Percentiles rank a stretch among this genome's conserved stretches.
Conservation (phyloP, 2,888 invertebrate species). For the Microchrysa polita region DNA sequence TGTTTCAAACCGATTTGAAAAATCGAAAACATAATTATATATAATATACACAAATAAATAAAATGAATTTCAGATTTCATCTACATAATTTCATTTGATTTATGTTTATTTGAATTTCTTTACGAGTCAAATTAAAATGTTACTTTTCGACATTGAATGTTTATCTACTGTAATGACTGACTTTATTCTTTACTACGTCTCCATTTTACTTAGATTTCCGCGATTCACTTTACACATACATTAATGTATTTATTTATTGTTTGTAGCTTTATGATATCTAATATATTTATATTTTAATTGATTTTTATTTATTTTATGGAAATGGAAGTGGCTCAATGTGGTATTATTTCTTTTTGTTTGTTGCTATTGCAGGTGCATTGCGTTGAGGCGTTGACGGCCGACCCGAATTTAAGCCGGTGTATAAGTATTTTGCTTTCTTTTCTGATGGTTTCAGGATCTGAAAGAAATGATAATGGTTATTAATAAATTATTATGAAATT, state of each 20-base stretch:
- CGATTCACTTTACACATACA: too few relatives aligned
- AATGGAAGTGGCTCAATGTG: constrained; percentile 31
- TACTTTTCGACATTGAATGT: too few relatives aligned
- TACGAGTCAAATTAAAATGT: too few relatives aligned
- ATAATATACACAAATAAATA: constrained; percentile 9
- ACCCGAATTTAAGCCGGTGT: constrained; percentile 86
- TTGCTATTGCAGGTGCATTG: constrained; percentile 69
- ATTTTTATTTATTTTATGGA: constrained; percentile 27
- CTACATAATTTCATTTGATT: too few relatives aligned
- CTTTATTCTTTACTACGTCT: too few relatives aligned
- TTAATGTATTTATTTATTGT: background rate
- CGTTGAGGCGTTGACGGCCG: constrained; percentile 87
- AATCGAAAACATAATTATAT: background rate
- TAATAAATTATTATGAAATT: too few relatives aligned
- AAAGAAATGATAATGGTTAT: too few relatives aligned
- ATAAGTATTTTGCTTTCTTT: constrained; percentile 99
- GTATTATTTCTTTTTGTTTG: constrained; percentile 65
- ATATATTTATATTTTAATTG: constrained; percentile 2
- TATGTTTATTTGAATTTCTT: too few relatives aligned
- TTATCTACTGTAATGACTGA: too few relatives aligned
- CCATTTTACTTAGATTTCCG: too few relatives aligned
- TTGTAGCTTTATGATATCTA: background rate
- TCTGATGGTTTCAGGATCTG: constrained; percentile 99
- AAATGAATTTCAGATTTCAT: too few relatives aligned
- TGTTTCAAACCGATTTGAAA: too few relatives aligned